Evolutionary conservation across 2,797 vertebrate species (phyloP).

Genomic region (Falco cherrug): DNA sequence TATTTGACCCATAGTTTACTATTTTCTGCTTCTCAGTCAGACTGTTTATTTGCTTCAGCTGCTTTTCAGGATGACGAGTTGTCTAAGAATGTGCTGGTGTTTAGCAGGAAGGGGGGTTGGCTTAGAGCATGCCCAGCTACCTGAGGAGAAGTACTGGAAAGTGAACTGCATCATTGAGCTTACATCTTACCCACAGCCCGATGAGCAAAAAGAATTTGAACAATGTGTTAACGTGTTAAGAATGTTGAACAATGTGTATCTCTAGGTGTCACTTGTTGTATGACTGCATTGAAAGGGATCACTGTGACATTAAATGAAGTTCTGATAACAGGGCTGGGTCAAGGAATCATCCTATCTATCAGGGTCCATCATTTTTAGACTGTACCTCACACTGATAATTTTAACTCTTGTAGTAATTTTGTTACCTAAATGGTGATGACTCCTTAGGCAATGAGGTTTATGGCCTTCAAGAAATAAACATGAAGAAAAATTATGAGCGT

Average conservation of each 20-base stretch:
- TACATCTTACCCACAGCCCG: neutral
- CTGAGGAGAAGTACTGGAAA: conserved; percentile 26
- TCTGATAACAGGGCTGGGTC: neutral
- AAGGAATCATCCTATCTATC: neutral
- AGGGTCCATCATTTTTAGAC: neutral
- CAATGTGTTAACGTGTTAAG: neutral
- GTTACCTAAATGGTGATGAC: neutral
- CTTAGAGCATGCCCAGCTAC: neutral
- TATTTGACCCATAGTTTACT: conserved; percentile 47
- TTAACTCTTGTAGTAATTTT: neutral
- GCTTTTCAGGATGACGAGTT: conserved; percentile 66
- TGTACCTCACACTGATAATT: neutral
- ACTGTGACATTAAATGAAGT: neutral
- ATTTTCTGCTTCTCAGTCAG: conserved; percentile 45
- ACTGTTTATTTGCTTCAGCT: conserved; percentile 65
- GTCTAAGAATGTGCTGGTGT: conserved; percentile 70
- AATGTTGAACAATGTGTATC: neutral
- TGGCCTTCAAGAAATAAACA: neutral
- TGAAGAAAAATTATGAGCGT: neutral
- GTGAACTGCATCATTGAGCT: neutral
- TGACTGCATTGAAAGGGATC: neutral
- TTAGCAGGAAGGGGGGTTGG: conserved; percentile 27
- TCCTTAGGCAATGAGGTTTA: neutral
- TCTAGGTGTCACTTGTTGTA: neutral
- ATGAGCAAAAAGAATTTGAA: neutral